phyloP scores from a whole-genome alignment of 2,888 invertebrate species.

The Scaptodrosophila latifasciaeformis region DNA sequence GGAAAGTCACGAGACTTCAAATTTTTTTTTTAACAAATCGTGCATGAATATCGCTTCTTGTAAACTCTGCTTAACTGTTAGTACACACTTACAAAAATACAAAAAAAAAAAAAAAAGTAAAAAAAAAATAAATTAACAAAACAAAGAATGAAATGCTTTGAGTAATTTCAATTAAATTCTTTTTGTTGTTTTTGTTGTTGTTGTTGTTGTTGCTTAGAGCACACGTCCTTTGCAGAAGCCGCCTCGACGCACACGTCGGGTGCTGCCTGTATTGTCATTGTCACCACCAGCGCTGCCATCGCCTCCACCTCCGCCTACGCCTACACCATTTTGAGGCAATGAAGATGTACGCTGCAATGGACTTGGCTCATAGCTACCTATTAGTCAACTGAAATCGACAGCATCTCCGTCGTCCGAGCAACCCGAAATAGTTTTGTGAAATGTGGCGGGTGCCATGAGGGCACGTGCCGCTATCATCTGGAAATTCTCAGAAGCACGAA shows the following conservation, averaged over 20 bases:
- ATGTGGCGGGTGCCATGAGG: slow-evolving; percentile 73
- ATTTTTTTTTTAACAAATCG: no score
- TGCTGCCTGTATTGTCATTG: no score
- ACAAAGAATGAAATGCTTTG: slow-evolving; percentile 43
- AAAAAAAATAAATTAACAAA: no score
- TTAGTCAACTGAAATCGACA: slow-evolving; percentile 74
- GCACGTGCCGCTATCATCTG: slow-evolving; percentile 74
- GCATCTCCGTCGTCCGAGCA: slow-evolving; percentile 73
- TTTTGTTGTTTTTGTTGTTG: slow-evolving; percentile 6
- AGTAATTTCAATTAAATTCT: slow-evolving; percentile 13
- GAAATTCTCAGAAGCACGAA: slow-evolving; percentile 75
- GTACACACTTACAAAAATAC: slow-evolving; percentile 18
- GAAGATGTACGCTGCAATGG: slow-evolving; percentile 62
- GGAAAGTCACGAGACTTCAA: no score
- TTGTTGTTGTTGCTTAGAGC: slow-evolving; percentile 30
- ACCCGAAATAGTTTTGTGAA: slow-evolving; percentile 74
- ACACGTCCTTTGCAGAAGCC: slow-evolving; percentile 67
- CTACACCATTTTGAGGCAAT: slow-evolving; percentile 49
- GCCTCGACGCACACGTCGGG: slow-evolving; percentile 53
- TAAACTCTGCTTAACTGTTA: no score
- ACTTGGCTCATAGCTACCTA: slow-evolving; percentile 55
- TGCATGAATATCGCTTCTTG: no score
- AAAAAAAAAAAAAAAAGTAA: slow-evolving; percentile 9
- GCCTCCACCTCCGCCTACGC: slow-evolving; percentile 8
- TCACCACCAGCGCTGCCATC: slow-evolving; percentile 17